Percentiles rank a stretch among this genome's conserved stretches.
Evolutionary conservation across 2,113 vertebrate genomes (phyloP).

Genomic region (Erinaceus europaeus): DNA sequence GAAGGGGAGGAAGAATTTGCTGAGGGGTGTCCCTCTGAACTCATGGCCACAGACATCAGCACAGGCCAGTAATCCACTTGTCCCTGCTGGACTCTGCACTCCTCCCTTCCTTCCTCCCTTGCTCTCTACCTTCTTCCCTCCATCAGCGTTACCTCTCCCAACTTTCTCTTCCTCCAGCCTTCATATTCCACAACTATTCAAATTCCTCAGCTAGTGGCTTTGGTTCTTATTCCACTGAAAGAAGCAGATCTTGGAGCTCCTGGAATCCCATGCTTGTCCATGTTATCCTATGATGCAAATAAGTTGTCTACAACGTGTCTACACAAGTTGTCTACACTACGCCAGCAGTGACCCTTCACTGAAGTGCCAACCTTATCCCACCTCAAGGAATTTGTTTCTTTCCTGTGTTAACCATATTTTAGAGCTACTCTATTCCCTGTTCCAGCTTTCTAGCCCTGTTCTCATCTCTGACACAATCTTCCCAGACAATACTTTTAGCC

Average conservation of each 20-base stretch:
- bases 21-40: background rate
- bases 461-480: too few relatives aligned
- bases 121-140: too few relatives aligned
- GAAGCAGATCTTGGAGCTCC: background rate
- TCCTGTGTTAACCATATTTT: background rate
- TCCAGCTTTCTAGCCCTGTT: background rate
- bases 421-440: background rate
- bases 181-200: too few relatives aligned
- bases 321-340: too few relatives aligned
- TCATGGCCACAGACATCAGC: background rate
- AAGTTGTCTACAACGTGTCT: too few relatives aligned
- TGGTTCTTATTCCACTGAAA: background rate
- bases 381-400: background rate
- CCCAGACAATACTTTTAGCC: too few relatives aligned
- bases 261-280: too few relatives aligned
- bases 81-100: background rate
- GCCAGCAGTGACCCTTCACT: background rate
- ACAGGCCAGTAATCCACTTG: too few relatives aligned
- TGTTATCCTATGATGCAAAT: too few relatives aligned
- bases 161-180: background rate
- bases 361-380: background rate
- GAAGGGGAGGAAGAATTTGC: background rate
- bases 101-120: background rate
- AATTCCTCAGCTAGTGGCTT: background rate
- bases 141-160: too few relatives aligned